phyloP scores from a whole-genome alignment of 2,797 vertebrate genomes.

The Catharus ustulatus region DNA sequence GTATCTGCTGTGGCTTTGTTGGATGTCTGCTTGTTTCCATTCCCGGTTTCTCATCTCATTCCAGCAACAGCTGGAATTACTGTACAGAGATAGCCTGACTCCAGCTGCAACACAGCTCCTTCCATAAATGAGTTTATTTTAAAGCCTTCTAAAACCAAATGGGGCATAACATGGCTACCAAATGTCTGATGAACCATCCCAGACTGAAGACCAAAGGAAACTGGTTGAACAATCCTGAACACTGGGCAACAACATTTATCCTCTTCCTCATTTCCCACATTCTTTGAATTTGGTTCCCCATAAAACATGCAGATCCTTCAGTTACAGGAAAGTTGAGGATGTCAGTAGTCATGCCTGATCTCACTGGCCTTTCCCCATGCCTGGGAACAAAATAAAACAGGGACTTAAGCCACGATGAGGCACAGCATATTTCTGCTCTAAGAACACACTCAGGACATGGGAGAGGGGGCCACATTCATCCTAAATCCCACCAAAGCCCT shows the following conservation, averaged over 20 bases:
- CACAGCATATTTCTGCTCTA: background rate
- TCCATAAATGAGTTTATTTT: conserved; percentile 10
- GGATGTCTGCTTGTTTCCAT: background rate
- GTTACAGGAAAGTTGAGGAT: background rate
- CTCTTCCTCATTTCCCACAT: background rate
- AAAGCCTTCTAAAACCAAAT: conserved; percentile 30
- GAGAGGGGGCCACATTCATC: background rate
- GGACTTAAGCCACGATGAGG: rapidly evolving
- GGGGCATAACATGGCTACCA: background rate
- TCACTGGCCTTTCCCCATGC: background rate
- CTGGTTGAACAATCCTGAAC: background rate
- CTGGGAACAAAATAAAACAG: background rate
- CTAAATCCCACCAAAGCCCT: background rate
- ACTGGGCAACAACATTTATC: background rate
- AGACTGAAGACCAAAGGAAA: conserved; percentile 1
- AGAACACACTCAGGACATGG: background rate
- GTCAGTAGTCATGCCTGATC: background rate
- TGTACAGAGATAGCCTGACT: background rate
- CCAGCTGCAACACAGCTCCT: conserved; percentile 17
- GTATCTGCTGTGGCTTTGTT: background rate
- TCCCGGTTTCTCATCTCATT: background rate
- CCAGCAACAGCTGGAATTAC: conserved; percentile 36
- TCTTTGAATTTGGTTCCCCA: background rate
- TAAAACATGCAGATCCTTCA: background rate
- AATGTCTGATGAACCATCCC: conserved; percentile 2